Evolutionary conservation across 2,888 invertebrate genomes (phyloP).

Genomic region (Hirtodrosophila confusa): DNA sequence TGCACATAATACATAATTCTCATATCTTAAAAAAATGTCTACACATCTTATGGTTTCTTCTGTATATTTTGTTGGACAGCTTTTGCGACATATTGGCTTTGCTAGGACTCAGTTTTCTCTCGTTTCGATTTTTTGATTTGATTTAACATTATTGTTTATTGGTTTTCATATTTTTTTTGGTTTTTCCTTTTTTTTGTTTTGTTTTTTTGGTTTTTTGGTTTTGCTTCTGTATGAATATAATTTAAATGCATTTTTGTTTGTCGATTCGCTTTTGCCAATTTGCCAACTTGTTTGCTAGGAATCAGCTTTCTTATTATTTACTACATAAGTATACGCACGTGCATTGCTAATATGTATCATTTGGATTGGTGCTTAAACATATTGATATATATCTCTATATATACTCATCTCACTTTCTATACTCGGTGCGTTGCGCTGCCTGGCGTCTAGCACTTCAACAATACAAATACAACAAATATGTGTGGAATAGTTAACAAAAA

Average conservation of each 20-base stretch:
- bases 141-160: slow-evolving; percentile 32
- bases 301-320: slow-evolving; percentile 58
- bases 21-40: slow-evolving; percentile 15
- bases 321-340: slow-evolving; percentile 57
- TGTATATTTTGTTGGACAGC: slow-evolving; percentile 35
- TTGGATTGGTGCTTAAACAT: slow-evolving; percentile 65
- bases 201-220: slow-evolving; percentile 13
- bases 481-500: slow-evolving; percentile 57
- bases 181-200: slow-evolving; percentile 18
- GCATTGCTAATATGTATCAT: slow-evolving; percentile 65
- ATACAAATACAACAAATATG: slow-evolving; percentile 60
- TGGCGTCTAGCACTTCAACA: slow-evolving; percentile 38
- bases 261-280: slow-evolving; percentile 23
- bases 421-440: slow-evolving; percentile 23
- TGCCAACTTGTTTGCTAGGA: slow-evolving; percentile 48
- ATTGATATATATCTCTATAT: slow-evolving; percentile 63
- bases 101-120: slow-evolving; percentile 62
- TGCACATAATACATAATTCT: slow-evolving; percentile 59
- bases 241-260: slow-evolving; percentile 49
- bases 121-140: slow-evolving; percentile 37
- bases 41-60: slow-evolving; percentile 6
- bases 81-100: slow-evolving; percentile 57
- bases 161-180: slow-evolving; percentile 13
- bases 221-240: slow-evolving; percentile 11
- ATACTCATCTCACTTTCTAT: slow-evolving; percentile 8